A percentile compares a stretch with the other conserved stretches of the same genome.
These are phyloP conservation scores for Geophilus truncorum DNA, from an alignment of 2,888 invertebrate species.

Conservation along the genomic window DNA sequence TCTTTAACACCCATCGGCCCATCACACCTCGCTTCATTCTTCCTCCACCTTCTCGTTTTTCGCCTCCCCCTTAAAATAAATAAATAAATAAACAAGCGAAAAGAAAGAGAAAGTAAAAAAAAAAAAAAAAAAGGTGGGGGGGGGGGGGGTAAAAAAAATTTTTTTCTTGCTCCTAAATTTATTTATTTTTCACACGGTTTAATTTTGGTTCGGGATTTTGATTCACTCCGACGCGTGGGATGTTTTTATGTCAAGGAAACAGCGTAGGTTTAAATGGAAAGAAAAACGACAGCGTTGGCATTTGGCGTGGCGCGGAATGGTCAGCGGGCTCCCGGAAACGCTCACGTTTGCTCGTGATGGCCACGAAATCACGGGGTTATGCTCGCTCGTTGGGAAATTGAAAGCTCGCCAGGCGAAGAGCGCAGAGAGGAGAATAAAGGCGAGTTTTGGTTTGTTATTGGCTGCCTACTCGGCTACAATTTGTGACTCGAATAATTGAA, in stretches of 20 bases:
- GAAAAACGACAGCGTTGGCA: conserved; percentile 10
- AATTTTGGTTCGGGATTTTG: background rate
- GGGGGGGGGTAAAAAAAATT: no score
- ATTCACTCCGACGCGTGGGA: background rate
- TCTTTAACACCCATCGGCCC: no score
- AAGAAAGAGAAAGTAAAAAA: background rate
- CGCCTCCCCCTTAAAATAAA: background rate
- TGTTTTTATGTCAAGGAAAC: background rate
- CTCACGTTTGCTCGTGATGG: conserved; percentile 9
- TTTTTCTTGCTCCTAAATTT: no score
- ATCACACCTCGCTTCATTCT: no score
- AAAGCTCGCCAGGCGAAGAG: background rate
- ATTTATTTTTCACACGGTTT: background rate
- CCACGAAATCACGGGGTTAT: conserved; percentile 15
- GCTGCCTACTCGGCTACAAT: background rate
- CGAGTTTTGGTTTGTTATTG: conserved; percentile 12
- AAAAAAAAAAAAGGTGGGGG: no score
- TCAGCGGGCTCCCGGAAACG: background rate
- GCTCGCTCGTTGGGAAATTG: conserved; percentile 14
- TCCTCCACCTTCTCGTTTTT: no score
- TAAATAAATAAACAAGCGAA: background rate
- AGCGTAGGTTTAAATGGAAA: background rate
- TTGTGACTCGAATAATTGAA: conserved; percentile 17
- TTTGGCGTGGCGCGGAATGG: background rate
- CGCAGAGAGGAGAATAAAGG: background rate